Conservation (phyloP, 2,888 invertebrate genomes). For the Byasa hedistus region DNA sequence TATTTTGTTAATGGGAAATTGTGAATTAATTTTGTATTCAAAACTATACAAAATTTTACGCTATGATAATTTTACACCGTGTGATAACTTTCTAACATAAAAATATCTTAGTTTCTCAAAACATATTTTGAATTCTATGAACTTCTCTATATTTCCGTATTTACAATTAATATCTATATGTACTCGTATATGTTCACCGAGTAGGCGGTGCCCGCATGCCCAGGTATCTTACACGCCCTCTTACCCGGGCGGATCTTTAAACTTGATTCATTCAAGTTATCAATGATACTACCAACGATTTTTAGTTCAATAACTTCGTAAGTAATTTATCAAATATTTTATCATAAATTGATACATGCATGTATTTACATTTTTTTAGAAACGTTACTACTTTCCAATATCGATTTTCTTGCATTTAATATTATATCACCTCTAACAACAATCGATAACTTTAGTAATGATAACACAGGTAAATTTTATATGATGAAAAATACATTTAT, state of each 20-base stretch:
- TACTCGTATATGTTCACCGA: conserved; percentile 28
- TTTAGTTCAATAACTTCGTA: background rate
- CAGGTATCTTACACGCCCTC: conserved; percentile 22
- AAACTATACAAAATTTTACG: too few relatives aligned
- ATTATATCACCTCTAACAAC: too few relatives aligned
- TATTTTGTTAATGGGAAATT: too few relatives aligned
- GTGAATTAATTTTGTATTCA: too few relatives aligned
- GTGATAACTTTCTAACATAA: background rate
- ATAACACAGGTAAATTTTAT: too few relatives aligned
- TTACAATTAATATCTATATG: background rate
- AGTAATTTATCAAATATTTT: background rate
- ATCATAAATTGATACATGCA: background rate
- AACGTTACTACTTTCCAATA: too few relatives aligned
- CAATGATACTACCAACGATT: background rate
- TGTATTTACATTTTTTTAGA: too few relatives aligned
- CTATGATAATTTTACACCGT: too few relatives aligned
- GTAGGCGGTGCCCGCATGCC: conserved; percentile 21
- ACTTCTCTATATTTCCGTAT: background rate
- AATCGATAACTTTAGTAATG: too few relatives aligned
- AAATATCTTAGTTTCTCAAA: background rate
- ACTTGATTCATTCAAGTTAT: background rate
- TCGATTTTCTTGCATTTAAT: too few relatives aligned
- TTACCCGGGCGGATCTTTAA: conserved; percentile 16
- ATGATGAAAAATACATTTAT: too few relatives aligned
- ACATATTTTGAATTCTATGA: background rate